A percentile compares a stretch with the other conserved stretches of the same genome.
These are phyloP conservation scores for Hypomesus transpacificus DNA, from an alignment of 2,113 vertebrate species.

Conservation along the genomic window DNA sequence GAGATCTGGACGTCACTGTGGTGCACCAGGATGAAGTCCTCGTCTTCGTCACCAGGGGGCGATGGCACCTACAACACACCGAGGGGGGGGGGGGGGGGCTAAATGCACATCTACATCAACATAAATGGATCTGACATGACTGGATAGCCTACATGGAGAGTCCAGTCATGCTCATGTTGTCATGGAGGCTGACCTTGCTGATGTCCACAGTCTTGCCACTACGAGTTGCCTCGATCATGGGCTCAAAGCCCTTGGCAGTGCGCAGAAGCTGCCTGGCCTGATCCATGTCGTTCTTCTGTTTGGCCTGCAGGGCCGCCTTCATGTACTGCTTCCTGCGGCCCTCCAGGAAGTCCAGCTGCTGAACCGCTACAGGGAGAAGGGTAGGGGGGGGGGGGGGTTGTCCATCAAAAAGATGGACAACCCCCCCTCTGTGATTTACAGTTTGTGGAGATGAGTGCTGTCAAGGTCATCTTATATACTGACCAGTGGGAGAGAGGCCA, in stretches of 20 bases:
- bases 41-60: constrained; percentile 85
- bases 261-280: constrained; percentile 84
- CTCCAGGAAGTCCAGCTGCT: constrained; percentile 87
- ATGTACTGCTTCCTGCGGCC: constrained; percentile 85
- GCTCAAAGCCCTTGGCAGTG: constrained; percentile 80
- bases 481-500: constrained; percentile 58
- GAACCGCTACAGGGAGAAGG: constrained; percentile 62
- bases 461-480: neutral
- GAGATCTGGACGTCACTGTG: constrained; percentile 85
- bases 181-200: constrained; percentile 68
- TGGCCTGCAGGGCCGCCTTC: constrained; percentile 89
- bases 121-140: too few relatives aligned
- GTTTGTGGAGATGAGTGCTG: neutral
- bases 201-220: constrained; percentile 77
- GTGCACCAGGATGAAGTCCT: constrained; percentile 91
- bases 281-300: constrained; percentile 87
- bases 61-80: constrained; percentile 80
- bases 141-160: neutral
- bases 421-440: too few relatives aligned
- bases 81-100: neutral
- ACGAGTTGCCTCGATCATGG: constrained; percentile 76
- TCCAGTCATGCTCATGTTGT: neutral
- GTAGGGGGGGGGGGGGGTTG: constrained; percentile 11
- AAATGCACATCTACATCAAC: too few relatives aligned
- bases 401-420: too few relatives aligned